Percentiles rank a stretch among this genome's conserved stretches.
phyloP scores from a whole-genome alignment of 2,888 invertebrate species.

The Andrena marginata region DNA sequence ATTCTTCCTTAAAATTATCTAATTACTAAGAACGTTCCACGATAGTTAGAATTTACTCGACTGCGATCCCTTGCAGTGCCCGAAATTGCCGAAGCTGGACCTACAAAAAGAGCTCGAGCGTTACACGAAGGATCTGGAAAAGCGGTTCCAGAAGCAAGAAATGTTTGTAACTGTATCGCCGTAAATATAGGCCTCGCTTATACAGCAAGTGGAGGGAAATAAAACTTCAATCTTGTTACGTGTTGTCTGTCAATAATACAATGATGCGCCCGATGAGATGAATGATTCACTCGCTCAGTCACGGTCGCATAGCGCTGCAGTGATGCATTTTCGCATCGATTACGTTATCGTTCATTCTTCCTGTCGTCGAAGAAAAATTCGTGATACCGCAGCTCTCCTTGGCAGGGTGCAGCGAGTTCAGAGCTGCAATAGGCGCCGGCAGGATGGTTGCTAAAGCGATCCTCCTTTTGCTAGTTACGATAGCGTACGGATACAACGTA shows the following conservation, averaged over 20 bases:
- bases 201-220: neutral
- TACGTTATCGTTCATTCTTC: slow-evolving; percentile 73
- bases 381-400: slow-evolving; percentile 10
- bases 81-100: slow-evolving; percentile 67
- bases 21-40: neutral
- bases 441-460: slow-evolving; percentile 30
- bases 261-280: slow-evolving; percentile 13
- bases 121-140: slow-evolving; percentile 59
- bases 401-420: neutral
- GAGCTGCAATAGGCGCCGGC: neutral
- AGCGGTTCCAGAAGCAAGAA: neutral
- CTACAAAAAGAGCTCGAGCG: slow-evolving; percentile 70
- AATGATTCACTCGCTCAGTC: slow-evolving; percentile 29
- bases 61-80: slow-evolving; percentile 70
- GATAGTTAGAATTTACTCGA: neutral
- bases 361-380: slow-evolving; percentile 54
- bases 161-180: neutral
- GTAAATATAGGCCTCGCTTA: neutral
- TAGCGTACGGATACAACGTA: slow-evolving; percentile 72
- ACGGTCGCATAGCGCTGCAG: slow-evolving; percentile 8
- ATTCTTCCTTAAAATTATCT: neutral
- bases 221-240: neutral
- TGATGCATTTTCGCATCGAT: slow-evolving; percentile 52
- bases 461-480: slow-evolving; percentile 22
- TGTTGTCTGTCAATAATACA: neutral